Conservation (phyloP, 2,113 vertebrate species). For the Melanocharis versteri region DNA sequence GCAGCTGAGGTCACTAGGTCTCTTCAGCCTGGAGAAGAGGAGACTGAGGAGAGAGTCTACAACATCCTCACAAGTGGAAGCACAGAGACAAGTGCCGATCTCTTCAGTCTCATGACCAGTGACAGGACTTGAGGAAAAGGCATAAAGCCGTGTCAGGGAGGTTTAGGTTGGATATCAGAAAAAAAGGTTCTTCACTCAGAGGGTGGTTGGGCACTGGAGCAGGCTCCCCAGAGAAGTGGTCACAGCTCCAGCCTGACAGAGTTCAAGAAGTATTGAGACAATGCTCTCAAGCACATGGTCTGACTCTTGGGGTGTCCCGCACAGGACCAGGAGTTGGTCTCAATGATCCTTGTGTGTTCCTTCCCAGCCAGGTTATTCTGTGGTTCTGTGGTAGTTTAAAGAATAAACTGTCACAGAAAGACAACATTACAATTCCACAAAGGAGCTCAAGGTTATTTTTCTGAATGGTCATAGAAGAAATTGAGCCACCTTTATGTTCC, state of each 20-base stretch:
- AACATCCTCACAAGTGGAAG: not conserved
- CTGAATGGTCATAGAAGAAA: not conserved
- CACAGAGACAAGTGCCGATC: fast-evolving
- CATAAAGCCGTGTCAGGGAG: not conserved
- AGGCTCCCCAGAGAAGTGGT: not conserved
- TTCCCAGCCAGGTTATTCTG: not conserved
- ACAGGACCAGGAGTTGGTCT: not conserved
- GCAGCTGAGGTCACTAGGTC: not conserved
- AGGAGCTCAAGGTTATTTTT: not conserved
- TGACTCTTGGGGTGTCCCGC: not conserved
- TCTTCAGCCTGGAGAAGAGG: not conserved
- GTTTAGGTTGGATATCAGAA: not conserved
- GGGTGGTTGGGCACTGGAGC: not conserved
- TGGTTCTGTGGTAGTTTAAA: not conserved
- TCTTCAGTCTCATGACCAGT: not conserved
- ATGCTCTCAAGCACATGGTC: not conserved
- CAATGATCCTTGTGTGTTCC: too few species aligned
- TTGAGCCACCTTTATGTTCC: not conserved
- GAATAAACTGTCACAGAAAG: not conserved
- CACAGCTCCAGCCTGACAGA: not conserved
- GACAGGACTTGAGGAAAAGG: not conserved
- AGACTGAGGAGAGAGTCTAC: not conserved
- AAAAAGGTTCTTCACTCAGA: not conserved
- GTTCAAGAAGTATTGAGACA: too few species aligned
- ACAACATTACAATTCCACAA: not conserved